Percentiles rank a stretch among this genome's conserved stretches.
Evolutionary conservation across 64 coral and sea anemone genomes (phyloP).

Genomic region (Anthopleura sola): DNA sequence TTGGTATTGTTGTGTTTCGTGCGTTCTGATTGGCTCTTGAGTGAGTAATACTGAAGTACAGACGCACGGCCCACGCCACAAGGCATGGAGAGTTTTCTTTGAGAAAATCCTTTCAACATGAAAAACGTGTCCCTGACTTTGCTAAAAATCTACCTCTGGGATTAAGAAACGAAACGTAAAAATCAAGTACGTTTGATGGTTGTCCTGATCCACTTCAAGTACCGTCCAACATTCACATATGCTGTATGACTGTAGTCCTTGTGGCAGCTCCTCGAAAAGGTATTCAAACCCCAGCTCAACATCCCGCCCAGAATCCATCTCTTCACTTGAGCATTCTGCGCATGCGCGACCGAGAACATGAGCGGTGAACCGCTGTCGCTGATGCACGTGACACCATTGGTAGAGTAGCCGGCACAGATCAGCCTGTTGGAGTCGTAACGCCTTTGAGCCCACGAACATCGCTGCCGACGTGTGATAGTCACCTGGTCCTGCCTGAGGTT

Average conservation of each 20-base stretch:
- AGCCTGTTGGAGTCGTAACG: slow-evolving; percentile 31
- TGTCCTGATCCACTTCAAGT: slow-evolving; percentile 65
- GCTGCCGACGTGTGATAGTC: slow-evolving; percentile 38
- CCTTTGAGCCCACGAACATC: slow-evolving; percentile 37
- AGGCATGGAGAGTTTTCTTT: not conserved
- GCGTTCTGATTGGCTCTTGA: not conserved
- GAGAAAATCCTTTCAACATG: not conserved
- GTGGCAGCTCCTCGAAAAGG: slow-evolving; percentile 50
- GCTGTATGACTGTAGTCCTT: slow-evolving; percentile 57
- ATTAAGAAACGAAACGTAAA: not conserved
- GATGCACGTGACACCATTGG: slow-evolving; percentile 55
- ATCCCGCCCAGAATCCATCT: slow-evolving; percentile 85
- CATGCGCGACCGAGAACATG: slow-evolving; percentile 68
- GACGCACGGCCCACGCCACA: not conserved
- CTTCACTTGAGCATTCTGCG: not conserved
- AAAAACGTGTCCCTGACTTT: not conserved
- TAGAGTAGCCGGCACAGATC: slow-evolving; percentile 55
- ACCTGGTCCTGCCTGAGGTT: slow-evolving; percentile 56
- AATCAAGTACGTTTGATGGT: slow-evolving; percentile 10
- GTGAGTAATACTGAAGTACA: not conserved
- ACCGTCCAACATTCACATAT: slow-evolving; percentile 53
- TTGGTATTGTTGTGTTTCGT: not conserved
- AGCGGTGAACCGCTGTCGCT: slow-evolving; percentile 89
- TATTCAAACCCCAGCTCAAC: slow-evolving; percentile 84
- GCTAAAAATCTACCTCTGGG: not conserved